phyloP scores from a whole-genome alignment of 2,113 vertebrate species.

The Lynx canadensis region DNA sequence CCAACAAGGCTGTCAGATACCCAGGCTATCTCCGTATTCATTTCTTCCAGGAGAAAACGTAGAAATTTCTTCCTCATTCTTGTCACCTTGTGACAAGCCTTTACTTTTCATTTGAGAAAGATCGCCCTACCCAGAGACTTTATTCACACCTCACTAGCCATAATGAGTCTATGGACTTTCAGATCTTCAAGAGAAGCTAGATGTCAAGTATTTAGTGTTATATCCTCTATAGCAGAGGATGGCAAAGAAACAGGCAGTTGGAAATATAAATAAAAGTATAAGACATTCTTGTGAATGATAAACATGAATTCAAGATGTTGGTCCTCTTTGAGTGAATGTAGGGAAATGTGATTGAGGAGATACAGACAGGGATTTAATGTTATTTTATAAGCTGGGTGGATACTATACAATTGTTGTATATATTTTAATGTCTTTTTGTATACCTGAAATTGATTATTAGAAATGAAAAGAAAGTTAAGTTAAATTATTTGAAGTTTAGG shows the following conservation, averaged over 20 bases:
- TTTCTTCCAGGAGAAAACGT: background rate
- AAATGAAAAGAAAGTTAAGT: background rate
- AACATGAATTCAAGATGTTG: background rate
- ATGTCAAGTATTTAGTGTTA: background rate
- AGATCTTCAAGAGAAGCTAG: background rate
- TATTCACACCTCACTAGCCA: background rate
- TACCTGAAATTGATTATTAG: background rate
- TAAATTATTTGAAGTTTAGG: background rate
- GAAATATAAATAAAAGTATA: background rate
- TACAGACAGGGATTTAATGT: background rate
- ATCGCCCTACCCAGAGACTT: background rate
- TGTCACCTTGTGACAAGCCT: background rate
- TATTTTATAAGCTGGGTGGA: background rate
- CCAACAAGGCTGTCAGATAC: background rate
- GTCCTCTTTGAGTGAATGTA: background rate
- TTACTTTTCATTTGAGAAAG: background rate
- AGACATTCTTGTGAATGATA: background rate
- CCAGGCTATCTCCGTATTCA: background rate
- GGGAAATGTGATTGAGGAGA: background rate
- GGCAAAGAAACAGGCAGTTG: background rate
- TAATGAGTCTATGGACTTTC: background rate
- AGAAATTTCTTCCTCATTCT: background rate
- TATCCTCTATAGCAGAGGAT: background rate
- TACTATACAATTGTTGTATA: background rate
- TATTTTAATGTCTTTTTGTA: background rate